Percentiles rank a stretch among this genome's conserved stretches.
Conservation (phyloP, 2,113 vertebrate species). For the Epinephelus fuscoguttatus region DNA sequence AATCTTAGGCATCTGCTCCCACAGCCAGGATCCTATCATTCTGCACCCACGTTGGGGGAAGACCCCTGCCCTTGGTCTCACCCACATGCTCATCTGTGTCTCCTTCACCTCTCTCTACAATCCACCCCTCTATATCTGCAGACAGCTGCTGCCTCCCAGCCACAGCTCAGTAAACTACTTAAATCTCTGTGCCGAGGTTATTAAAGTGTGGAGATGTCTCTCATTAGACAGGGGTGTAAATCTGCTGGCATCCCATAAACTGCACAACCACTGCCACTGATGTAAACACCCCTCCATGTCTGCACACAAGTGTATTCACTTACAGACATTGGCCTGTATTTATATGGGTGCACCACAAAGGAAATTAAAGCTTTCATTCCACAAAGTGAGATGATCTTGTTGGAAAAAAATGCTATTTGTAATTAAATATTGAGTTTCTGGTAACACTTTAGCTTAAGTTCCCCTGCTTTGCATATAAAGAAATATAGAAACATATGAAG, state of each 20-base stretch:
- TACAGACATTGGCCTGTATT: conserved; percentile 36
- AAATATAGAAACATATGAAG: neutral
- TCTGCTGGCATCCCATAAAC: conserved; percentile 69
- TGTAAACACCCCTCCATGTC: conserved; percentile 61
- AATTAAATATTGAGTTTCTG: conserved; percentile 2
- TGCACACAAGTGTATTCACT: conserved; percentile 57
- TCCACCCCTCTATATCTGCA: conserved; percentile 30
- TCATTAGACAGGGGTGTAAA: conserved; percentile 79
- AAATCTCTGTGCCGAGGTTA: conserved; percentile 62
- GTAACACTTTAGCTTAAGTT: neutral
- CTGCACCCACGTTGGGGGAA: conserved; percentile 19
- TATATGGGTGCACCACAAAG: conserved; percentile 36
- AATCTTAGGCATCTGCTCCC: conserved; percentile 29
- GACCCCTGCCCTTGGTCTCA: conserved; percentile 16
- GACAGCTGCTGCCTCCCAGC: conserved; percentile 61
- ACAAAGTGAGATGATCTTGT: conserved; percentile 30
- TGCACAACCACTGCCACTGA: conserved; percentile 61
- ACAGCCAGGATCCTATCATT: conserved; percentile 34
- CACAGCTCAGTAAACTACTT: conserved; percentile 55
- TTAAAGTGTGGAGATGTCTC: conserved; percentile 76
- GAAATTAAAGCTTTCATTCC: conserved; percentile 47
- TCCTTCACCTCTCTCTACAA: conserved; percentile 26
- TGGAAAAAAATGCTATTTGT: conserved; percentile 20
- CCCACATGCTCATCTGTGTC: conserved; percentile 22
- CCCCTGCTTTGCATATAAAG: neutral